Evolutionary conservation across 2,888 invertebrate species (phyloP).

Genomic region (Drosophila nigricruria): DNA sequence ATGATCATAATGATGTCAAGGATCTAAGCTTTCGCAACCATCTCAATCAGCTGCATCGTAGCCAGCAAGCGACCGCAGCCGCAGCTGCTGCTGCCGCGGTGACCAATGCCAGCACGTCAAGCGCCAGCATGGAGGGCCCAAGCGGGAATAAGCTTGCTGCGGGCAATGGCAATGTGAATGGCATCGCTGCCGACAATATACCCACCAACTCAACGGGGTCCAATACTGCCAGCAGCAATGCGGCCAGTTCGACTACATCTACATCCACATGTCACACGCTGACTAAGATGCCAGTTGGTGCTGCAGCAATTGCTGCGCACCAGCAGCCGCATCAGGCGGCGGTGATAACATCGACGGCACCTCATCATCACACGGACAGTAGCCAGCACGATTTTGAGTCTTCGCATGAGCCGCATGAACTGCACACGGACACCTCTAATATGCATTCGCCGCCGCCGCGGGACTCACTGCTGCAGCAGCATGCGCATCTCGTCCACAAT

Average conservation of each 20-base stretch:
- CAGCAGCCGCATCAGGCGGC: conserved; percentile 85
- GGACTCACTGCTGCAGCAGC: conserved; percentile 72
- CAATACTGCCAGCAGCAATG: conserved; percentile 51
- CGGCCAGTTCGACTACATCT: conserved; percentile 68
- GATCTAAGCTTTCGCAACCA: conserved; percentile 85
- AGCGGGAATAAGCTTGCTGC: conserved; percentile 45
- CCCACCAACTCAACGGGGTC: conserved; percentile 54
- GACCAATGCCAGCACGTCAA: conserved; percentile 48
- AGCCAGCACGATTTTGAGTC: conserved; percentile 85
- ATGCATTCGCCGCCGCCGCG: conserved; percentile 83
- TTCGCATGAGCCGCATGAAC: conserved; percentile 78
- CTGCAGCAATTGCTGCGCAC: conserved; percentile 62
- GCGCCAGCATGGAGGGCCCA: conserved; percentile 41
- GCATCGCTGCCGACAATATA: conserved; percentile 34
- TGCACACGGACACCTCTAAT: conserved; percentile 84
- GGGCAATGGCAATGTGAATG: conserved; percentile 38
- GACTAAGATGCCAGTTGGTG: conserved; percentile 38
- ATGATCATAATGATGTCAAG: conserved; percentile 85
- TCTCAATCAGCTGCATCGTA: conserved; percentile 82
- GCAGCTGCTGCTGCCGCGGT: conserved; percentile 64
- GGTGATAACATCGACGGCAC: conserved; percentile 85
- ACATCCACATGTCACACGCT: conserved; percentile 49
- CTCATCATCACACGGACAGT: conserved; percentile 84
- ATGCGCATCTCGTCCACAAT: conserved; percentile 67
- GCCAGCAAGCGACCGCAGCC: conserved; percentile 55